Evolutionary conservation across 2,888 invertebrate genomes (phyloP), one percentile per base, ranked within the genome.

Genomic region (Chrysina gloriosa): DNA sequence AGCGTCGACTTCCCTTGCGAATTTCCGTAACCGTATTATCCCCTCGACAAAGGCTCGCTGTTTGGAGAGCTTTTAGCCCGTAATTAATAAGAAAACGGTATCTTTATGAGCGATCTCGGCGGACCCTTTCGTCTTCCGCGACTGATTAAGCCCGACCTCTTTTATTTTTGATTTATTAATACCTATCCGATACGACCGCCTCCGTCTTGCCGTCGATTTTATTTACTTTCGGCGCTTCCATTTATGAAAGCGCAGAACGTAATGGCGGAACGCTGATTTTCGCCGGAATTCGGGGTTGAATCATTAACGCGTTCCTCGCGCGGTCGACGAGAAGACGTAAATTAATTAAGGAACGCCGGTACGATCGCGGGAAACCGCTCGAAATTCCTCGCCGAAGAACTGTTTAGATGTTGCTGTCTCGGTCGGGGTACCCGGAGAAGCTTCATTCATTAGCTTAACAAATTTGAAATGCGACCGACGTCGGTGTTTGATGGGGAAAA

Each of bases 251-350:
- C n/a, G n/a, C n/a, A n/a, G n/a, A n/a, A n/a, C n/a, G n/a, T n/a
- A n/a, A n/a, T n/a, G n/a, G n/a, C n/a, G n/a, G n/a, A 61, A 61
- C 58, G 45, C 42, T 61, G 58, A 61, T 61, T 61, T 61, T 61
- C 58, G 27, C 58, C 42, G 42, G 58, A 61, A 61, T 61, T 61
- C 45, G 42, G n/a, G n/a, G 42, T 61, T 61, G 45, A 61, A 61
- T 61, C 58, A 42, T 61, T 61, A 61, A 61, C 27, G 58, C 29
- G 42, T 27, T 42, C 25, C 58, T 61, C 27, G 42, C 42, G 25
- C 42, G 42, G 42, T 61, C 27, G 58, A 61, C 29, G 58, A 42
- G 58, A 61, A 45, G 45, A 25, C 58, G 58, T 61, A 61, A 61
- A 61, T 61, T 61, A 61, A 61, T 61, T 61, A 61, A 61, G 25